Evolutionary conservation across 2,113 vertebrate genomes (phyloP).

Genomic region (Apteryx owenii): DNA sequence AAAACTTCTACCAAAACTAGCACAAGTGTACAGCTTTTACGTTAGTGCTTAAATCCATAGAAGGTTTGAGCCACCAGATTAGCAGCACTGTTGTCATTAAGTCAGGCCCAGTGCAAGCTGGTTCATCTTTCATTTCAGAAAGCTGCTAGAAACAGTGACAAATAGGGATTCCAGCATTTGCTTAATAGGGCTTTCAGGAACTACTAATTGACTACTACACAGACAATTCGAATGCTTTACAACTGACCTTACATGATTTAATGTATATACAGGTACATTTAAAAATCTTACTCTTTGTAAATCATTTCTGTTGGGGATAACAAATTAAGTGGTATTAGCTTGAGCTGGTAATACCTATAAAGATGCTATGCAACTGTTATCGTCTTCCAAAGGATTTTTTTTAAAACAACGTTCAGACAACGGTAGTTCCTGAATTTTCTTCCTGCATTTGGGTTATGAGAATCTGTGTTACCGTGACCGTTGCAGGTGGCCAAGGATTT

Average conservation of each 20-base stretch:
- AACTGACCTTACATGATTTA: background rate
- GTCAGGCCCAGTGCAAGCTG: background rate
- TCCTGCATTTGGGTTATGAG: background rate
- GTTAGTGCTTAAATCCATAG: background rate
- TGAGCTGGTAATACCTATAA: background rate
- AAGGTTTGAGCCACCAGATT: background rate
- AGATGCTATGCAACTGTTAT: background rate
- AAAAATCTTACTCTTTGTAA: background rate
- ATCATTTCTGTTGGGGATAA: background rate
- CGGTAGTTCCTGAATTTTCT: background rate
- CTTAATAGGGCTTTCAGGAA: background rate
- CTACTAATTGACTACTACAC: background rate
- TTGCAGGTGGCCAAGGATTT: background rate
- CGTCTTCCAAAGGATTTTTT: background rate
- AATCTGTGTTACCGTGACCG: rapidly evolving
- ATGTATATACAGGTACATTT: rapidly evolving
- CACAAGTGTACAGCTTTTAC: conserved; percentile 22
- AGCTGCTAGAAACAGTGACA: background rate
- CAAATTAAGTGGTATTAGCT: background rate
- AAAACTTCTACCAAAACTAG: background rate
- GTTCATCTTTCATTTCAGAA: background rate
- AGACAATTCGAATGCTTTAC: background rate
- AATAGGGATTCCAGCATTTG: background rate
- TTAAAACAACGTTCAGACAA: background rate
- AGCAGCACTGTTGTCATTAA: background rate